Percentiles rank a stretch among this genome's conserved stretches.
Evolutionary conservation across 2,888 invertebrate species (phyloP).

Genomic region (Hedya salicella): DNA sequence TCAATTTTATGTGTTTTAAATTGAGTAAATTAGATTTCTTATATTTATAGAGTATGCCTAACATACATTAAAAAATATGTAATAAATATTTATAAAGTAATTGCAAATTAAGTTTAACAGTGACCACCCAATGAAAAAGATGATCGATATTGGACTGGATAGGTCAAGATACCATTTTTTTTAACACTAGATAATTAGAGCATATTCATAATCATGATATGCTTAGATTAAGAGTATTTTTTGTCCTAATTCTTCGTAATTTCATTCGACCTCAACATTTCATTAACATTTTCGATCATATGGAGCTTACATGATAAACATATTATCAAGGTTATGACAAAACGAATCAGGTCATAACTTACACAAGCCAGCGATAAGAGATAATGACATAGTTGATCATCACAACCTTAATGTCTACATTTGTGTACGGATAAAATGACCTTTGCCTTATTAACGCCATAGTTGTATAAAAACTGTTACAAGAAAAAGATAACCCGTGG

Average conservation of each 20-base stretch:
- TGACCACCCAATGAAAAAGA: no score
- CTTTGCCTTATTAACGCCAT: slow-evolving; percentile 18
- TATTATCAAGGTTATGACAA: slow-evolving; percentile 1
- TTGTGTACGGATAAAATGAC: slow-evolving; percentile 7
- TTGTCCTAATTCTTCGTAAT: not conserved
- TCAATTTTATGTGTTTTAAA: slow-evolving; percentile 20
- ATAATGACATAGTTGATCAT: slow-evolving; percentile 32
- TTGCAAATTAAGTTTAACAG: no score
- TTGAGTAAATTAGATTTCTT: slow-evolving; percentile 3
- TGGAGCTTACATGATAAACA: not conserved
- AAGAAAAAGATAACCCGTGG: slow-evolving; percentile 35
- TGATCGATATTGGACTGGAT: no score
- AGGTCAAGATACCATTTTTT: no score
- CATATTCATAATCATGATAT: no score
- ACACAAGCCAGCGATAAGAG: slow-evolving; percentile 14
- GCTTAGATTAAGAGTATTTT: not conserved
- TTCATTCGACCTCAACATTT: not conserved
- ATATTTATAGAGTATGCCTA: not conserved
- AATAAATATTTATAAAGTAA: no score
- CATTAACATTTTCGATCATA: not conserved
- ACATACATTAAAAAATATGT: no score
- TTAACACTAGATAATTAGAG: no score
- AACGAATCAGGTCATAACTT: slow-evolving; percentile 10
- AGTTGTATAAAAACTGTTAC: slow-evolving; percentile 25
- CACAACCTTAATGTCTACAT: slow-evolving; percentile 13